A percentile compares a stretch with the other conserved stretches of the same genome.
Conservation (phyloP, 2,113 vertebrate species). For the Podarcis cretensis region DNA sequence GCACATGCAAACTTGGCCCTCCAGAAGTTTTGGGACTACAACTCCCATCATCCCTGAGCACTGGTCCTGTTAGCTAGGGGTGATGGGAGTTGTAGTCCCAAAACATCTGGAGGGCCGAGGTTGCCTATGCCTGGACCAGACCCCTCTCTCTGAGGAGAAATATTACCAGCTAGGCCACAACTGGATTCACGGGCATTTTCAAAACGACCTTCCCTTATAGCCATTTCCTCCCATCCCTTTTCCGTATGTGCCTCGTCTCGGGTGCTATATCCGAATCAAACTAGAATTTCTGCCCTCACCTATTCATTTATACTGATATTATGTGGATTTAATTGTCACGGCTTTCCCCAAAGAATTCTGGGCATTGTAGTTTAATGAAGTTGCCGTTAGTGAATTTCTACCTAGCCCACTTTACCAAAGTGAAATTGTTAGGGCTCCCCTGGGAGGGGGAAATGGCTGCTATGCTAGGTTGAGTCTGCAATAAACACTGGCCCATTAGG, state of each 20-base stretch:
- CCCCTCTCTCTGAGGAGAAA: not conserved
- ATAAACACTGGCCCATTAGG: too few relatives aligned
- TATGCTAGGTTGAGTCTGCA: too few relatives aligned
- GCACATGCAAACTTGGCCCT: too few relatives aligned
- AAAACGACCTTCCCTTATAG: not conserved
- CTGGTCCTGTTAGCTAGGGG: too few relatives aligned
- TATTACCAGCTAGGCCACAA: not conserved
- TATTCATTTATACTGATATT: not conserved
- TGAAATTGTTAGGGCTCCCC: not conserved
- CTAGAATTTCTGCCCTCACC: not conserved
- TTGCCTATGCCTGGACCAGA: too few relatives aligned
- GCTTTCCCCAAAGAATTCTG: not conserved
- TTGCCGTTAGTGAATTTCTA: not conserved
- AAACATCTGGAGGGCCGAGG: too few relatives aligned
- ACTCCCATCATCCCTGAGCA: too few relatives aligned
- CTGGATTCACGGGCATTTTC: not conserved
- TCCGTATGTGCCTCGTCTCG: not conserved
- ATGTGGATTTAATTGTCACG: not conserved
- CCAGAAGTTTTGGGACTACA: too few relatives aligned
- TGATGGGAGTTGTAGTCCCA: too few relatives aligned
- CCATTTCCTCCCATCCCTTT: not conserved
- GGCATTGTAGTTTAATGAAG: not conserved
- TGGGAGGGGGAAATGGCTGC: too few relatives aligned
- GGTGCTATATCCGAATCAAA: not conserved
- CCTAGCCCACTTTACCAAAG: not conserved